These are phyloP conservation scores for Nebria salina DNA, from an alignment of 2,888 invertebrate genomes.

Conservation along the genomic window DNA sequence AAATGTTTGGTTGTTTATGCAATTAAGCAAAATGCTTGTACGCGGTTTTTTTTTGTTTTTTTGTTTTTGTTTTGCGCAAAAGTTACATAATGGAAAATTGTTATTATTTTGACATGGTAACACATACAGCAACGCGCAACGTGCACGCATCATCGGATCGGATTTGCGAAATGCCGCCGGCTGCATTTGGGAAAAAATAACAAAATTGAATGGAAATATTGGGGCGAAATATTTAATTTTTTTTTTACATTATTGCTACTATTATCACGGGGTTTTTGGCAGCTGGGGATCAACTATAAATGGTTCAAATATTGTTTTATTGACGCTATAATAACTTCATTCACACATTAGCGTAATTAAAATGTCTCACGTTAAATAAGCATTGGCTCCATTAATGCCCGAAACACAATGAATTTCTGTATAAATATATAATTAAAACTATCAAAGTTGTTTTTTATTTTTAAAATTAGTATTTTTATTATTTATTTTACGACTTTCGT, in stretches of 20 bases:
- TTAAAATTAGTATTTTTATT: too few relatives aligned
- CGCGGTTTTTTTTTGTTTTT: not conserved
- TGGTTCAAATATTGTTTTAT: not conserved
- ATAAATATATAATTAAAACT: too few relatives aligned
- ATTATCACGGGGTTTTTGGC: not conserved
- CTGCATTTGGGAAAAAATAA: not conserved
- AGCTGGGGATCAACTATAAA: not conserved
- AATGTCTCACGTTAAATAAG: too few relatives aligned
- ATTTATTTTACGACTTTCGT: too few relatives aligned
- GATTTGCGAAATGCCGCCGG: not conserved
- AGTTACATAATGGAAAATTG: not conserved
- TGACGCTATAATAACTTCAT: not conserved
- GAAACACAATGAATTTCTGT: too few relatives aligned
- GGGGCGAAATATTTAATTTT: not conserved
- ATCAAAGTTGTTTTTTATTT: too few relatives aligned
- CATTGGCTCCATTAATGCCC: too few relatives aligned
- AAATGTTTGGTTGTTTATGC: not conserved
- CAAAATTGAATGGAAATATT: not conserved
- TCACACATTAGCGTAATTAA: too few relatives aligned
- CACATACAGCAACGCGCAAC: not conserved
- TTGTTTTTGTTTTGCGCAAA: not conserved
- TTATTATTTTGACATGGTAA: not conserved
- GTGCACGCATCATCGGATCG: not conserved
- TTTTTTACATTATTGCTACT: not conserved
- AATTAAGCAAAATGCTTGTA: not conserved